Evolutionary conservation across 2,888 invertebrate genomes (phyloP), one percentile per base, ranked within the genome.

Genomic region (Dromius quadrimaculatus): DNA sequence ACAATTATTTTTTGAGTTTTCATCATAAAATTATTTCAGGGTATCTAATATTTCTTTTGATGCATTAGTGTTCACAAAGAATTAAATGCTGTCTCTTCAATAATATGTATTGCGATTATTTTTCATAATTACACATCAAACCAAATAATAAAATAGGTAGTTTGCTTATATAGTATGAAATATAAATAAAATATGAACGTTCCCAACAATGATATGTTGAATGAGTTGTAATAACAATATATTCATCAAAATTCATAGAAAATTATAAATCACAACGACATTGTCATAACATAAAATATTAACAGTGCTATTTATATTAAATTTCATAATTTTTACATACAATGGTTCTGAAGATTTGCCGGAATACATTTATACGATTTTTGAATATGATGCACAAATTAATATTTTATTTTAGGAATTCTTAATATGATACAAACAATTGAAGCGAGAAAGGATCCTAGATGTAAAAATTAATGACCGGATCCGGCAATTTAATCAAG

Each of bases 231-330:
- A 70, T 70, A 70, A 70, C 62, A 70, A 70, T 62, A 45, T 68
- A 59, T 62, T 50, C 47, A 36, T 62, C 28, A 62, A 50, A 38
- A 62, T 70, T 70, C 50, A 62, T 70, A 61, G 62, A 68, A 69
- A 70, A 70, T 70, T 70, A 70, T 70, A 70, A 62, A 70, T 62
- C 62, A 70, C 70, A 62, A 70, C 69, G 62, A 70, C 47, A 69
- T 13, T 36, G 59, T 43, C 28, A 41, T 69, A 69, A 69, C 59
- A 69, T 45, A 69, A 61, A 69, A 61, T 59, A 69, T 69, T 79
- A 81, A 73, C 80, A 80, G 79, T 80, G 76, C 74, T 78, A 76
- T 79, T 78, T 77, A 78, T 78, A 75, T 78, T 78, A 80, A 80
- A 80, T 80, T 81, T 80, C 79, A 80, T 78, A 54, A 77, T 79